These are phyloP conservation scores for Micropoecilia bifurca DNA, from an alignment of 2,797 vertebrate species.

Conservation along the genomic window DNA sequence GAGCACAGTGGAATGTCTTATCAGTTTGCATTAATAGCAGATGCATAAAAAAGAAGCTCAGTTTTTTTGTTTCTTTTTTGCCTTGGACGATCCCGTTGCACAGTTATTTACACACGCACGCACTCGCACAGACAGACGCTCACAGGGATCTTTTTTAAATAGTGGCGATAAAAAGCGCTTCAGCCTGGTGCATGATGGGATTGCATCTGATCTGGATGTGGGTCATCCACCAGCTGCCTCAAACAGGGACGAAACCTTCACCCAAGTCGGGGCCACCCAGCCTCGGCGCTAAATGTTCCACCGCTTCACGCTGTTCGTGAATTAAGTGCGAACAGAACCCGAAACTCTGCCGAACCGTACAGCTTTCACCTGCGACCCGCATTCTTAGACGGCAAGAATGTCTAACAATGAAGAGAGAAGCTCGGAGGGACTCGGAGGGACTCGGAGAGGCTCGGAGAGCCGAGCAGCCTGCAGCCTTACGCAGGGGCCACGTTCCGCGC, in stretches of 20 bases:
- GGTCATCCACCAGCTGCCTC: conserved; percentile 65
- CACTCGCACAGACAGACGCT: conserved; percentile 35
- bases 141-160: conserved; percentile 49
- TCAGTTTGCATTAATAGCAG: conserved; percentile 77
- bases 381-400: conserved; percentile 54
- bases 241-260: conserved; percentile 58
- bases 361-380: conserved; percentile 70
- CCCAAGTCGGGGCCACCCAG: conserved; percentile 67
- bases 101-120: conserved; percentile 34
- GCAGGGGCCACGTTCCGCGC: conserved; percentile 53
- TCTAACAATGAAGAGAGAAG: conserved; percentile 45
- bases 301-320: conserved; percentile 70
- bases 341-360: conserved; percentile 48
- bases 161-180: conserved; percentile 73
- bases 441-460: conserved; percentile 31
- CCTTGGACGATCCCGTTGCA: conserved; percentile 56
- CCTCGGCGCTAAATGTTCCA: conserved; percentile 16
- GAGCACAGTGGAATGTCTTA: conserved; percentile 84
- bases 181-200: conserved; percentile 68
- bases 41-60: conserved; percentile 71
- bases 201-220: conserved; percentile 50
- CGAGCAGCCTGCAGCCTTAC: conserved; percentile 55
- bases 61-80: conserved; percentile 20
- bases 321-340: conserved; percentile 56
- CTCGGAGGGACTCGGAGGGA: no score